These are phyloP conservation scores for Crambe crambe DNA, from an alignment of 37 sponge, comb jelly and placozoan species.

Conservation along the genomic window DNA sequence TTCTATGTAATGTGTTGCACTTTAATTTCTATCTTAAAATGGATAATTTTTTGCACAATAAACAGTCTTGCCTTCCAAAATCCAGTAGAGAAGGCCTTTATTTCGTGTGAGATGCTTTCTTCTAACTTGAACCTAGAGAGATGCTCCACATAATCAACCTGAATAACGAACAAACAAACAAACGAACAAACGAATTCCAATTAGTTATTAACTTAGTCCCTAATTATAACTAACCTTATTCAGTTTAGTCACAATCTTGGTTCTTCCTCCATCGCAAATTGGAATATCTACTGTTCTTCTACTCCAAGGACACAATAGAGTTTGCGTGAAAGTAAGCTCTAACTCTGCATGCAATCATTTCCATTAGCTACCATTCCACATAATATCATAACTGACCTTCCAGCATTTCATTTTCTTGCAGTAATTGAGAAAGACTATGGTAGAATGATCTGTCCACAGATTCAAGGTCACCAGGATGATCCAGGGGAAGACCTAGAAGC, in stretches of 20 bases:
- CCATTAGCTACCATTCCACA: too few relatives aligned
- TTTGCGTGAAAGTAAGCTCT: slow-evolving; percentile 29
- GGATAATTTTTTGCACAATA: too few relatives aligned
- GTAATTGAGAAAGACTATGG: background rate
- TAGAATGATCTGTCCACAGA: slow-evolving; percentile 23
- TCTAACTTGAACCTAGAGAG: slow-evolving; percentile 52
- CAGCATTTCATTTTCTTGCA: background rate
- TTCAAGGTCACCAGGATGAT: slow-evolving; percentile 41
- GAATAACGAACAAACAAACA: background rate
- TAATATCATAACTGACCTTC: too few relatives aligned
- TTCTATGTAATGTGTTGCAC: too few relatives aligned
- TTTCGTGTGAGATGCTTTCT: slow-evolving; percentile 10
- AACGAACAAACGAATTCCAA: too few relatives aligned
- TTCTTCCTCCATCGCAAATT: slow-evolving; percentile 15
- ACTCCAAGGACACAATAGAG: slow-evolving; percentile 22
- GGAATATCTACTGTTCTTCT: slow-evolving; percentile 8
- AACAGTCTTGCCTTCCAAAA: slow-evolving; percentile 66
- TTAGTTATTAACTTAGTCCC: background rate
- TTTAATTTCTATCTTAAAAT: too few relatives aligned
- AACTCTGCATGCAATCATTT: slow-evolving; percentile 12
- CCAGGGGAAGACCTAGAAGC: slow-evolving; percentile 30
- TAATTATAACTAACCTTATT: slow-evolving; percentile 50
- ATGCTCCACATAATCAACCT: slow-evolving; percentile 25
- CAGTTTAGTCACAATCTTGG: slow-evolving; percentile 33
- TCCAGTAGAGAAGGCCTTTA: slow-evolving; percentile 27